Evolutionary conservation across 2,888 invertebrate species (phyloP).

Genomic region (Rhingia rostrata): DNA sequence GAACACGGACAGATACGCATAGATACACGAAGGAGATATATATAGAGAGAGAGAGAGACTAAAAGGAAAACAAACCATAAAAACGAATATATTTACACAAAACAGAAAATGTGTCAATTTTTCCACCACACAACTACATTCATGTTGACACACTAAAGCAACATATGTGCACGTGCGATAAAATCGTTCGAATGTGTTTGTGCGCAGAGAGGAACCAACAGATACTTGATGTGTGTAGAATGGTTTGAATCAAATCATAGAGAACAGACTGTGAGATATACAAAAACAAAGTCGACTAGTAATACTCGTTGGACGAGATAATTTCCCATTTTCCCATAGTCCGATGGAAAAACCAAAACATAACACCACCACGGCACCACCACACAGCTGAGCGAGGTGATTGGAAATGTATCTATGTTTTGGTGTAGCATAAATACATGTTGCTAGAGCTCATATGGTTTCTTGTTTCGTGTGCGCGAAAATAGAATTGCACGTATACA

Average conservation of each 20-base stretch:
- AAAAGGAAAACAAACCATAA: conserved; percentile 42
- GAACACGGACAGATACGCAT: not conserved
- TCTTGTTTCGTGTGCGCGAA: conserved; percentile 33
- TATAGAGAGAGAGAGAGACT: conserved; percentile 6
- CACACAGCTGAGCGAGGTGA: conserved; percentile 52
- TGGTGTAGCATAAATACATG: conserved; percentile 49
- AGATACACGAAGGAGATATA: conserved; percentile 37
- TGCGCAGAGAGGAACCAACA: not conserved
- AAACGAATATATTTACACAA: conserved; percentile 39
- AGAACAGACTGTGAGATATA: not conserved
- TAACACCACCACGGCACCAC: not conserved
- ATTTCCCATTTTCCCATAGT: conserved; percentile 15
- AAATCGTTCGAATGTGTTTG: conserved; percentile 7
- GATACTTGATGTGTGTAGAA: no score
- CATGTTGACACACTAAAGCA: conserved; percentile 49
- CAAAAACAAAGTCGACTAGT: not conserved
- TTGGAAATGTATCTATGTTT: conserved; percentile 24
- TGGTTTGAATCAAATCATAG: not conserved
- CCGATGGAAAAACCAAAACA: not conserved
- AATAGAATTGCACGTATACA: conserved; percentile 2
- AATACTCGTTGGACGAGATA: conserved; percentile 3
- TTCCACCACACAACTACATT: conserved; percentile 49
- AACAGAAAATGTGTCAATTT: conserved; percentile 73
- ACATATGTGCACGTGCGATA: conserved; percentile 34
- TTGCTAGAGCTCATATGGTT: conserved; percentile 51